phyloP scores from a whole-genome alignment of 2,113 vertebrate genomes.

The Spea bombifrons region DNA sequence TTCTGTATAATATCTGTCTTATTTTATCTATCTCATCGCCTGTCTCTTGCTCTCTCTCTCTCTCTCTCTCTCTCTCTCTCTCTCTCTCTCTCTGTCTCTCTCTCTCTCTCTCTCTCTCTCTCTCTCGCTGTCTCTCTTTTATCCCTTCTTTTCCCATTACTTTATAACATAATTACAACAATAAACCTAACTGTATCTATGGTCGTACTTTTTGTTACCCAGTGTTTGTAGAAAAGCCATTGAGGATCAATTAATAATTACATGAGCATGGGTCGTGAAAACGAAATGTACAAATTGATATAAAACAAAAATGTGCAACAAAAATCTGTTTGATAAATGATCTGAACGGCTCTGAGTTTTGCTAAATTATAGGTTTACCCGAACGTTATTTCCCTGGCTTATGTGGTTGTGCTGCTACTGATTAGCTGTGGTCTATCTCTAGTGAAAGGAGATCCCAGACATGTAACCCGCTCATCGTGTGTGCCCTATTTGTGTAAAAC shows the following conservation, averaged over 20 bases:
- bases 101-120: too few species aligned
- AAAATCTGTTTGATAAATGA: conserved; percentile 25
- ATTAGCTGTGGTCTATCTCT: conserved; percentile 32
- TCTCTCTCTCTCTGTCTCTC: too few species aligned
- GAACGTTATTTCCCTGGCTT: conserved; percentile 34
- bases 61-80: too few species aligned
- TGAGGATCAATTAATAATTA: background rate
- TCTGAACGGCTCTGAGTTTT: conserved; percentile 2
- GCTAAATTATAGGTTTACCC: conserved; percentile 42
- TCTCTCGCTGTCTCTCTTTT: too few species aligned
- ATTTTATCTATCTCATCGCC: too few species aligned
- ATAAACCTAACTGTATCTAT: too few species aligned
- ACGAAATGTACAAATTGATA: background rate
- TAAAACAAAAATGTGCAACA: conserved; percentile 28
- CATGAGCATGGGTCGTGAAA: conserved; percentile 13
- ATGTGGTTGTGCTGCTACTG: conserved; percentile 25
- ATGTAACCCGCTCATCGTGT: conserved; percentile 20
- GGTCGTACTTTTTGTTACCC: too few species aligned
- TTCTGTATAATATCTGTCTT: too few species aligned
- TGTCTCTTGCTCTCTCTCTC: too few species aligned
- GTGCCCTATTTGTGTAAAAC: conserved; percentile 36
- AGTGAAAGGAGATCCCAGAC: conserved; percentile 35
- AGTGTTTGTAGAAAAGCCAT: too few species aligned
- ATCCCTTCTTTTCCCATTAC: too few species aligned
- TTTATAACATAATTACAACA: too few species aligned